Evolutionary conservation across 2,797 vertebrate genomes (phyloP).

Genomic region (Chelidonichthys spinosus): DNA sequence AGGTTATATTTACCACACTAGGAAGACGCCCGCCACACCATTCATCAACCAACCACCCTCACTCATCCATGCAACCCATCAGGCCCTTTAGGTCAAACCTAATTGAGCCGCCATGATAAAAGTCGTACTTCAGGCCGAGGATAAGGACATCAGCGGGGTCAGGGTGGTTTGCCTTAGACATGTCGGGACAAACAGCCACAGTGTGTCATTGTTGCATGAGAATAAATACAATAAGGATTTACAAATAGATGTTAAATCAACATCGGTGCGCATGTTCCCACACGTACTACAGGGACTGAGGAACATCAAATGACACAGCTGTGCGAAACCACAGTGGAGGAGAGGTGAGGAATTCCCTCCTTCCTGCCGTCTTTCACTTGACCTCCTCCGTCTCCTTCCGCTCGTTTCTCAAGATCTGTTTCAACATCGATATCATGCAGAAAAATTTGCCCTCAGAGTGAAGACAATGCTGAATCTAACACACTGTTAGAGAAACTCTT

Average conservation of each 20-base stretch:
- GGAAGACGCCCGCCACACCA: background rate
- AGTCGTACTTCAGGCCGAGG: slow-evolving; percentile 18
- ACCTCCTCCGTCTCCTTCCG: slow-evolving; percentile 16
- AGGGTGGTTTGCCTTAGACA: slow-evolving; percentile 1
- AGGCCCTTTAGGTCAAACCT: slow-evolving; percentile 19
- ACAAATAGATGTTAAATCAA: slow-evolving; percentile 41
- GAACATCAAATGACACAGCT: slow-evolving; percentile 37
- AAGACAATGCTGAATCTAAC: slow-evolving; percentile 18
- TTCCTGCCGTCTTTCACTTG: slow-evolving; percentile 18
- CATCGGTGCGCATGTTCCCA: slow-evolving; percentile 20
- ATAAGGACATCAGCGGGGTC: slow-evolving; percentile 37
- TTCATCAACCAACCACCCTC: slow-evolving; percentile 43
- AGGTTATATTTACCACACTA: slow-evolving; percentile 56
- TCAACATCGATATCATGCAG: background rate
- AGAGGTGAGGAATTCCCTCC: slow-evolving; percentile 59
- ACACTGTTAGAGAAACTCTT: slow-evolving; percentile 20
- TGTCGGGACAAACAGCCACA: slow-evolving; percentile 20
- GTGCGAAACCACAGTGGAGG: slow-evolving; percentile 48
- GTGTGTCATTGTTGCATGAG: background rate
- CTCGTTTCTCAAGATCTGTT: slow-evolving; percentile 10
- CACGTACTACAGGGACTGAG: background rate
- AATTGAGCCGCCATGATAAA: slow-evolving; percentile 41
- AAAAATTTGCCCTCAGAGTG: slow-evolving; percentile 25
- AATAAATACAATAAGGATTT: slow-evolving; percentile 22
- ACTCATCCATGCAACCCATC: slow-evolving; percentile 10